These are phyloP conservation scores for Colostygia pectinataria DNA, from an alignment of 2,888 invertebrate genomes.

Conservation along the genomic window DNA sequence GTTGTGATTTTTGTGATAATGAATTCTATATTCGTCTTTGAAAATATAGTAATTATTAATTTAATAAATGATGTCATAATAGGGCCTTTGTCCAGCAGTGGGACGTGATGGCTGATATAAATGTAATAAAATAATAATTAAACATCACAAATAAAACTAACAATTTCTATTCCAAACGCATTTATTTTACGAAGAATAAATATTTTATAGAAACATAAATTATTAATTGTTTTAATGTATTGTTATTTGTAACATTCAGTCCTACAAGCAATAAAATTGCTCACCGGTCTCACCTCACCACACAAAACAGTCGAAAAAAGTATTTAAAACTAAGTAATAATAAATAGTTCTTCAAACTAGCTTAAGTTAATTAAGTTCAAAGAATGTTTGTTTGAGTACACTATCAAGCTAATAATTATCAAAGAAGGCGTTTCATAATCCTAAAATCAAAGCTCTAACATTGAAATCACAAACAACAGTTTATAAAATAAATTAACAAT, in stretches of 20 bases:
- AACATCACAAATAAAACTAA: conserved; percentile 6
- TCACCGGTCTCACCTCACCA: too few species aligned
- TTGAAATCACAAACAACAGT: conserved; percentile 6
- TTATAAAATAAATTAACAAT: conserved; percentile 39
- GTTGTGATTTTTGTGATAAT: conserved; percentile 13
- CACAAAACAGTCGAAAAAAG: not conserved
- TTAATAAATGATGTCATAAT: too few species aligned
- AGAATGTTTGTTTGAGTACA: too few species aligned
- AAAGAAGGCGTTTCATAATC: too few species aligned
- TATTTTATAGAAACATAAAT: not conserved
- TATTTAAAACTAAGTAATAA: too few species aligned
- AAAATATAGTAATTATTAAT: not conserved
- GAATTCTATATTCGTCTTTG: not conserved
- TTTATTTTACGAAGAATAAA: conserved; percentile 7
- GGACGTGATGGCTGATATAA: too few species aligned
- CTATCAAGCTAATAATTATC: too few species aligned
- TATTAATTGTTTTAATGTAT: not conserved
- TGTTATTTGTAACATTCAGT: conserved; percentile 7
- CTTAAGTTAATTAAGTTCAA: too few species aligned
- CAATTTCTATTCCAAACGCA: conserved; percentile 6
- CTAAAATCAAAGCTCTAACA: not conserved
- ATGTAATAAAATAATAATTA: too few species aligned
- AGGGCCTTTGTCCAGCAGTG: too few species aligned
- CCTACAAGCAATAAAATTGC: conserved; percentile 3
- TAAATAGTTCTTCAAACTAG: too few species aligned